Base-by-base conservation (phyloP, 2,888 invertebrate genomes). In the Cyclophora punctaria region DNA sequence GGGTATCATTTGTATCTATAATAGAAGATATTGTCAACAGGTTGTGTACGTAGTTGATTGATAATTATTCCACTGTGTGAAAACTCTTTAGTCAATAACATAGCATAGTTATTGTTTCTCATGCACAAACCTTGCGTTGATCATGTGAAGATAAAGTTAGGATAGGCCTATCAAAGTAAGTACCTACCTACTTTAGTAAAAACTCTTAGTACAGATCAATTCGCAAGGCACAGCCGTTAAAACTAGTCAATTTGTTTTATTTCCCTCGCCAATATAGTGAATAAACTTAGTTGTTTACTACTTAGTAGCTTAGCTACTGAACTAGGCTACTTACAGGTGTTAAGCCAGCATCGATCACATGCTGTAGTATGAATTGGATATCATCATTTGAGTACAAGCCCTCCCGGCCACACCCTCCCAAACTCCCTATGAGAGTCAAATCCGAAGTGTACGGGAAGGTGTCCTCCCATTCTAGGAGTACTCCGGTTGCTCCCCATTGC, bases 401-500 rank as follows among this genome's bases (percentile, higher is more conserved):
- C 59, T 90, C 92, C 0, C 90, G 86, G 0, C 89, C 84, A 44
- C 84, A 81, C 51, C 82, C 78, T 1, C 83, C 83, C 3, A 79
- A 63, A 59, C 92, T 91, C 6, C 93, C 93, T 33, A 91, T 89
- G 3, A 83, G 88, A 7, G 82, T 77, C 47, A 96, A 78, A 6
- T 90, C 90, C 46, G 90, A 91, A 4, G 83, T 83, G 75, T 94
- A 96, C 0, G 96, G 96, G 79, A 96, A 97, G 56, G 95, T 95
- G 69, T 97, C 96, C 71, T 97, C 96, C 94, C 96, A 96, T 83
- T 96, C 96, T 44, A 96, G 66, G 6, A 96, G 84, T 33, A 96
- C 76, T 2, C 96, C 96, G 2, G 95, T 96, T 0, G 93, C 95
- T 34, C 96, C 94, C 89, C 94, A 91, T 72, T 90, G 81, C 50